Evolutionary conservation across 1,140 invertebrate species (phyloP), one percentile per base, ranked within the genome.

Genomic region (Aradophagus sp.): DNA sequence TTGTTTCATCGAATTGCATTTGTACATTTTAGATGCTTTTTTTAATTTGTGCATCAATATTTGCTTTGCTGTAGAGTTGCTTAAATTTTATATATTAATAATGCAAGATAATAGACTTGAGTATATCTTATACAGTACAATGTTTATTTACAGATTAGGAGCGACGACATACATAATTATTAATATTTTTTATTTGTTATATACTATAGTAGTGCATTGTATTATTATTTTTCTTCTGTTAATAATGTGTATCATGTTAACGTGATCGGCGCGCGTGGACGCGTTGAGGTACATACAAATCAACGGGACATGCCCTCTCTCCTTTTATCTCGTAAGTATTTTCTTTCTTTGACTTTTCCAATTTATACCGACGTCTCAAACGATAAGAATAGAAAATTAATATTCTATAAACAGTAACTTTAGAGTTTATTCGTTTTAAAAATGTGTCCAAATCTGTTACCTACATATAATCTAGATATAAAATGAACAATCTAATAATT

Each of bases 101-200:
- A 53, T 52, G 32, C 17, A 41, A 47, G 55, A 50, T 69, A 67
- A 67, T 58, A 69, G 58, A 69, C 56, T 70, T 69, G 44, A 53
- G 44, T 59, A 69, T 71, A 61, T 73, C 59, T 77, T 71, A 76
- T 69, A 78, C 68, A 71, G 53, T 78, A 79, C 65, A 78, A 59
- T 76, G 63, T 81, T 80, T 77, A 73, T 77, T 81, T 76, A 73
- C 73, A 80, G 75, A 77, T 81, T 80, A 82, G 79, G 79, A 83
- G 77, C 79, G 79, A 83, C 74, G 76, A 80, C 74, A 81, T 80
- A 80, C 76, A 80, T 48, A 72, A 76, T 79, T 79, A 69, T 80
- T 79, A n/a, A 39, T 53, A 74, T 62, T 56, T 67, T 42, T 66
- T 66, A 39, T 62, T 66, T 67, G 47, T 69, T 69, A 69, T 75